A percentile compares a stretch with the other conserved stretches of the same genome.
Evolutionary conservation across 2,888 invertebrate species (phyloP).

Genomic region (Aporophyla nigra): DNA sequence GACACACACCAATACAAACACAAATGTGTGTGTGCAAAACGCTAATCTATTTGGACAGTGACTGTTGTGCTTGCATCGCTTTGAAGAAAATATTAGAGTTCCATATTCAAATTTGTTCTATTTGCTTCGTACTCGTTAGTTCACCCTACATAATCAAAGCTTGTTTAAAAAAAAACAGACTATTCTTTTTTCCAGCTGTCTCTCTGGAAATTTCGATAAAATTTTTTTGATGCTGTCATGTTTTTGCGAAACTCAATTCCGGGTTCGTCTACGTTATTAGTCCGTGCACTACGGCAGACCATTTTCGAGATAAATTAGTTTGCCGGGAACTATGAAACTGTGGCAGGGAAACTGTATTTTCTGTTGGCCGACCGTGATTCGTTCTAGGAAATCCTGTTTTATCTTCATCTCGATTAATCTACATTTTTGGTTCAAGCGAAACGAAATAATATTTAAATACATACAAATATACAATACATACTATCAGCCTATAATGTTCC

Average conservation of each 20-base stretch:
- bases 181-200: neutral
- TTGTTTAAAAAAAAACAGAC: no score
- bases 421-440: neutral
- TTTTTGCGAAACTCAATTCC: neutral
- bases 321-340: neutral
- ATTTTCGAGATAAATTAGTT: neutral
- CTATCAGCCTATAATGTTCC: no score
- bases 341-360: neutral
- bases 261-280: neutral
- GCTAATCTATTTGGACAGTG: no score
- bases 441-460: neutral
- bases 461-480: no score
- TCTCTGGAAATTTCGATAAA: constrained; percentile 1
- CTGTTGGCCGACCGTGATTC: neutral
- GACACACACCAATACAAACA: no score
- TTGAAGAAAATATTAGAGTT: no score
- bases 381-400: neutral
- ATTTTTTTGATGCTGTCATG: neutral
- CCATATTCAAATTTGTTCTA: no score
- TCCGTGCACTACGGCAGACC: no score
- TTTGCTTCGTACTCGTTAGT: no score
- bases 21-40: no score
- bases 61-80: no score
- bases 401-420: neutral
- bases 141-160: no score